Evolutionary conservation across 2,797 vertebrate species (phyloP).

Genomic region (Silurus aristotelis): DNA sequence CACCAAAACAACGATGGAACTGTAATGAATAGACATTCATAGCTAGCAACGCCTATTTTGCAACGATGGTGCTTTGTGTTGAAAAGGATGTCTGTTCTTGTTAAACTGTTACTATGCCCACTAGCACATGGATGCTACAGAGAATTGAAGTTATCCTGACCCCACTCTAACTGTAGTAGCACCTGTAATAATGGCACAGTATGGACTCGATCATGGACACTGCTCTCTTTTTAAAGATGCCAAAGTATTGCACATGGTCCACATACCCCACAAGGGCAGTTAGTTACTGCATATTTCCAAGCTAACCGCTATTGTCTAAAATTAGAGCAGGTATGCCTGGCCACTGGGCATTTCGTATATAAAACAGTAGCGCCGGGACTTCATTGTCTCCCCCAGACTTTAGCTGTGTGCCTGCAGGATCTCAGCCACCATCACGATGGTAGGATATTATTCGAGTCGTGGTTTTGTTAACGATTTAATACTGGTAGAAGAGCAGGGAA

Average conservation of each 20-base stretch:
- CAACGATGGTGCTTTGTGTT: background rate
- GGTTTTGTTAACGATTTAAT: background rate
- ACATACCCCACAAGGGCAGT: conserved; percentile 60
- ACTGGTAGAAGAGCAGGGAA: background rate
- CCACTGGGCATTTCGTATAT: conserved; percentile 66
- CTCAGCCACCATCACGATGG: conserved; percentile 55
- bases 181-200: conserved; percentile 1
- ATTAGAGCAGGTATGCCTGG: conserved; percentile 73
- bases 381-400: conserved; percentile 64
- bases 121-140: background rate
- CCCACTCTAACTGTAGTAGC: background rate
- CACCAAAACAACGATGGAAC: no score
- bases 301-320: conserved; percentile 76
- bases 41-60: background rate
- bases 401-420: conserved; percentile 28
- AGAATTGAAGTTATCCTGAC: background rate
- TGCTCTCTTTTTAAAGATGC: conserved; percentile 17
- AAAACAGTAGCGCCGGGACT: conserved; percentile 56
- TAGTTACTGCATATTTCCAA: conserved; percentile 59
- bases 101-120: background rate
- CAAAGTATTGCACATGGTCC: conserved; percentile 35
- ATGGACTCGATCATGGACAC: background rate
- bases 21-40: no score
- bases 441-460: conserved; percentile 45
- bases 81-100: background rate